phyloP scores from a whole-genome alignment of 2,888 invertebrate genomes.

The Pristionchus mayeri region DNA sequence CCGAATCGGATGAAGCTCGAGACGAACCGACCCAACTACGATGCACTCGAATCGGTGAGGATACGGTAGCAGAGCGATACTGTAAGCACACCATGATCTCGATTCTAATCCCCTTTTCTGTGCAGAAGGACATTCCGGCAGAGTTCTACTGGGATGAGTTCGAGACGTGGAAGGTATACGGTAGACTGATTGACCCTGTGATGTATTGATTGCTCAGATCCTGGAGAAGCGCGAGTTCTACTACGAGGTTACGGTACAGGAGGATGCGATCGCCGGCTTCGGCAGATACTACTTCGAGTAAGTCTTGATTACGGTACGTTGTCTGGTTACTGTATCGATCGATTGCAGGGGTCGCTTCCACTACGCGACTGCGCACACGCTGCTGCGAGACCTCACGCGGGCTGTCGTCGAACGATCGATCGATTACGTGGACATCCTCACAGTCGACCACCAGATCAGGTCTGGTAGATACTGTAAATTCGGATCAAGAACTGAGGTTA shows the following conservation, averaged over 20 bases:
- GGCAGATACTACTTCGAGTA: conserved; percentile 45
- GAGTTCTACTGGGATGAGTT: conserved; percentile 64
- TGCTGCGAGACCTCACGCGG: conserved; percentile 28
- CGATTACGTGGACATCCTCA: conserved; percentile 40
- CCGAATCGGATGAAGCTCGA: conserved; percentile 60
- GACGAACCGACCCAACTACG: conserved; percentile 58
- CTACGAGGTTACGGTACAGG: conserved; percentile 42
- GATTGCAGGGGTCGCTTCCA: conserved; percentile 48
- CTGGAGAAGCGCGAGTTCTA: conserved; percentile 47
- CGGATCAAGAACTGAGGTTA: not conserved
- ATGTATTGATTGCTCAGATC: not conserved
- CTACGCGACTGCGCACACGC: conserved; percentile 41
- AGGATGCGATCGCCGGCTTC: conserved; percentile 38
- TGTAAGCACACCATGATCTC: not conserved
- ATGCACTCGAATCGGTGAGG: conserved; percentile 59
- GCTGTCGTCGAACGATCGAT: conserved; percentile 23
- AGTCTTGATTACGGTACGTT: not conserved
- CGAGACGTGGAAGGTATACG: conserved; percentile 58
- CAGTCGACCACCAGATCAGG: conserved; percentile 48
- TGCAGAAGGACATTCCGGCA: conserved; percentile 64
- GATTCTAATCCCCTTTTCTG: conserved; percentile 4
- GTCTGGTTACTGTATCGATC: not conserved
- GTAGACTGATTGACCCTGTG: not conserved
- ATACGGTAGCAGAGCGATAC: not conserved
- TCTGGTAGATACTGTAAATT: not conserved